Conservation (phyloP, 2,888 invertebrate genomes). For the Eupithecia pulchellata region DNA sequence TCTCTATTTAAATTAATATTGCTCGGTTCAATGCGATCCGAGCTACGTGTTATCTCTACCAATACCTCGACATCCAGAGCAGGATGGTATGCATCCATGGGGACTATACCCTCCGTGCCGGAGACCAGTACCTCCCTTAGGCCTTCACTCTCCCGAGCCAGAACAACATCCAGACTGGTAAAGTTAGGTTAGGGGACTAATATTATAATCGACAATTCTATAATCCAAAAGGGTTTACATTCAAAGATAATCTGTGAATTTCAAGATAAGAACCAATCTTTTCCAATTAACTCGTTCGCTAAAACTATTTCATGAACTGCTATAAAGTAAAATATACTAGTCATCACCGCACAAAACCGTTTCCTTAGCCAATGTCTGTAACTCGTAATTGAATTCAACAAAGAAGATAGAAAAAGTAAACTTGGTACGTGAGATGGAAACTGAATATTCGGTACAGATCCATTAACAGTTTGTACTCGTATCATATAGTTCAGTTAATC, state of each 20-base stretch:
- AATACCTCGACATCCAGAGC: no score
- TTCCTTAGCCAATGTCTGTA: constrained; percentile 64
- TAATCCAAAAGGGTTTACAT: no score
- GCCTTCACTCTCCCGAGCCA: no score
- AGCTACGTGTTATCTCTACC: no score
- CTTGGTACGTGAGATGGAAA: constrained; percentile 75
- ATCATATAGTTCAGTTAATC: neutral
- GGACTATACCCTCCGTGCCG: no score
- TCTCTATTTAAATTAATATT: no score
- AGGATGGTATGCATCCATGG: no score
- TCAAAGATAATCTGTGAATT: neutral
- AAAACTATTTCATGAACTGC: constrained; percentile 49
- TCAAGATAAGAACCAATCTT: constrained; percentile 12
- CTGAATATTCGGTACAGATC: constrained; percentile 50
- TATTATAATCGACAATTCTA: no score
- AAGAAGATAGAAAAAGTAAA: constrained; percentile 80
- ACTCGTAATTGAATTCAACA: constrained; percentile 77
- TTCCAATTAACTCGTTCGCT: constrained; percentile 31
- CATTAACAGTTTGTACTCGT: constrained; percentile 7
- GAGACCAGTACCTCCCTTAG: no score
- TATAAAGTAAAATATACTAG: constrained; percentile 42
- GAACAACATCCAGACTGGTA: no score
- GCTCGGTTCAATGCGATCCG: no score
- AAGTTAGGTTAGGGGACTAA: no score
- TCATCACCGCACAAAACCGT: constrained; percentile 58